Base-by-base conservation (phyloP, 2,888 invertebrate species). In the Monochamus alternatus region DNA sequence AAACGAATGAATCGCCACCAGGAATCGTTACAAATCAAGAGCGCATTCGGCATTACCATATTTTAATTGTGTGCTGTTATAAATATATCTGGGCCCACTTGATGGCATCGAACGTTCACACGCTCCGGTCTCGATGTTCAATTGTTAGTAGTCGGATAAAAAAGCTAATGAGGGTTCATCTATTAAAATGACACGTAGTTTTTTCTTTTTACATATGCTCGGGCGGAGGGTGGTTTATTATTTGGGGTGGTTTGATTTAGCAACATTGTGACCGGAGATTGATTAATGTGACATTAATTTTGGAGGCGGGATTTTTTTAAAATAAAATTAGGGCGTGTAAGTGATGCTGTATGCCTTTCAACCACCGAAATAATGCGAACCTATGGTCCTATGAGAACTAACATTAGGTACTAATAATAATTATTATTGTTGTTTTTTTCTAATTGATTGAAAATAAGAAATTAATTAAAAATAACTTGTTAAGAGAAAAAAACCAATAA, bases 281-380 rank as follows among this genome's bases (percentile, higher is more conserved):
- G 87, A 88, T 88, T 86, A 87, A 88, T 88, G 87, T 83, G 86
- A 85, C 86, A 82, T 87, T 88, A 87, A 88, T 88, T 87, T 84
- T 75, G 84, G 81, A 84, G 88, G 88, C 87, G 87, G 85, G 83
- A 78, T 79, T 81, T 77, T 81, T 55, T 78, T 81, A 75, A 68
- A 75, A 59, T 47, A 52, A 73, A 75, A 77, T 79, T 78, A 75
- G 80, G 80, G 82, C 80, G 77, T 81, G 76, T 73, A 74, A 76
- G 76, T 73, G 79, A 70, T 31, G 75, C 67, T 72, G 73, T 77
- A 62, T 66, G 62, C 55, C 7, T n/a, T 55, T 64, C 59, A 14
- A 22, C 47, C 1, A 14, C 55, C 4, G 47, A 3, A 47, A 47
- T 47, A 12, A 12, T 3, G 12, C 8, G 47, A 3, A 47, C 3